Percentiles rank a stretch among this genome's conserved stretches.
Evolutionary conservation across 2,113 vertebrate genomes (phyloP).

Genomic region (Chlorodrepanis virens): DNA sequence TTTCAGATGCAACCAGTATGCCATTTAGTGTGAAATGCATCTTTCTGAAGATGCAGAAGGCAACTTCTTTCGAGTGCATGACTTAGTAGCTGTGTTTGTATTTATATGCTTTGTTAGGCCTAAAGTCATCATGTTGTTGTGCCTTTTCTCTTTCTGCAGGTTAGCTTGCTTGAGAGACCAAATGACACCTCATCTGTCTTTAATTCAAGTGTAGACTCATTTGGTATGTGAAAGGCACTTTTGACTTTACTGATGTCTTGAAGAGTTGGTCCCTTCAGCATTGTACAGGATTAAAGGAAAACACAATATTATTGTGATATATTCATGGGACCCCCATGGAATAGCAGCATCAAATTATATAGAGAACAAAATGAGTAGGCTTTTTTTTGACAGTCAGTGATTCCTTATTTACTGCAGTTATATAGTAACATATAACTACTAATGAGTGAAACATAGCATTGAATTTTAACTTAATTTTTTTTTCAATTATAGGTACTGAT

Average conservation of each 20-base stretch:
- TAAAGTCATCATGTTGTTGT: neutral
- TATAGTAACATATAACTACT: fast-evolving
- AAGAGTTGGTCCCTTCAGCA: neutral
- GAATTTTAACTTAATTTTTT: neutral
- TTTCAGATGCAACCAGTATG: neutral
- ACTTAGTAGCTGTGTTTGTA: neutral
- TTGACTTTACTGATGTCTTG: neutral
- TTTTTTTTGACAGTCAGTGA: fast-evolving
- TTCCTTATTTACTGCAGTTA: neutral
- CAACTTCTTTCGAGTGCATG: neutral
- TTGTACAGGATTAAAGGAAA: neutral
- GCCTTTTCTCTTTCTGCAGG: conserved; percentile 1
- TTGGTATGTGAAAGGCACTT: conserved; percentile 51
- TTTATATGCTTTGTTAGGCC: neutral
- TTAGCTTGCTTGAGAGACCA: conserved; percentile 26
- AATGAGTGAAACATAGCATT: neutral
- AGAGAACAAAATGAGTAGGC: neutral
- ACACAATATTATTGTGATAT: fast-evolving
- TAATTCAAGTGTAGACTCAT: neutral
- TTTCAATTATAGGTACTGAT: conserved; percentile 3
- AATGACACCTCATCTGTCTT: neutral
- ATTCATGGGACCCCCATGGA: fast-evolving
- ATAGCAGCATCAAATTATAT: neutral
- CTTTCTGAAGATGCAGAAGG: neutral
- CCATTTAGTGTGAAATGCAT: neutral